A percentile compares a stretch with the other conserved stretches of the same genome.
Conservation (phyloP, 92 coral and sea anemone species). For the Siderastrea radians region DNA sequence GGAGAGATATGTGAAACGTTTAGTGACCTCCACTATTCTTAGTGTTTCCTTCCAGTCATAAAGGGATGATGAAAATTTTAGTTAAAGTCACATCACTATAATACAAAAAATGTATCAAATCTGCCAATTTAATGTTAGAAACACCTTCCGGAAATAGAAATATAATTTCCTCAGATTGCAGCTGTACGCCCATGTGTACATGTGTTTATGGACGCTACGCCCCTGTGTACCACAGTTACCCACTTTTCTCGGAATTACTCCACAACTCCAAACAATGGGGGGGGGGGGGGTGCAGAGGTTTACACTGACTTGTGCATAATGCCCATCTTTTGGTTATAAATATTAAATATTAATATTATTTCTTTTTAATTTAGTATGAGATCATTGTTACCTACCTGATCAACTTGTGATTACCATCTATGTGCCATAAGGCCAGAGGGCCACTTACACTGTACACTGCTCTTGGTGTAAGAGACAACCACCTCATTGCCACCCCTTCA, state of each 20-base stretch:
- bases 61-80: too few relatives aligned
- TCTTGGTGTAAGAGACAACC: constrained; percentile 71
- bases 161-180: too few relatives aligned
- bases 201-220: neutral
- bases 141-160: too few relatives aligned
- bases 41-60: too few relatives aligned
- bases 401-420: constrained; percentile 70
- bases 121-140: too few relatives aligned
- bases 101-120: neutral
- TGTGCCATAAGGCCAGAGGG: constrained; percentile 64
- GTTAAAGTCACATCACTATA: too few relatives aligned
- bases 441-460: constrained; percentile 60
- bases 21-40: too few relatives aligned
- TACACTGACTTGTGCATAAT: neutral
- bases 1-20: too few relatives aligned
- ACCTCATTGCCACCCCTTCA: constrained; percentile 61
- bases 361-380: neutral
- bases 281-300: neutral
- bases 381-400: constrained; percentile 35
- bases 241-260: neutral
- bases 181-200: too few relatives aligned
- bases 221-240: neutral
- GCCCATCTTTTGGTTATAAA: neutral
- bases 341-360: too few relatives aligned
- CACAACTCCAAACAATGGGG: too few relatives aligned